Percentiles rank a stretch among this genome's conserved stretches.
These are phyloP conservation scores for Corythornis cristatus DNA, from an alignment of 2,113 vertebrate species.

Conservation along the genomic window DNA sequence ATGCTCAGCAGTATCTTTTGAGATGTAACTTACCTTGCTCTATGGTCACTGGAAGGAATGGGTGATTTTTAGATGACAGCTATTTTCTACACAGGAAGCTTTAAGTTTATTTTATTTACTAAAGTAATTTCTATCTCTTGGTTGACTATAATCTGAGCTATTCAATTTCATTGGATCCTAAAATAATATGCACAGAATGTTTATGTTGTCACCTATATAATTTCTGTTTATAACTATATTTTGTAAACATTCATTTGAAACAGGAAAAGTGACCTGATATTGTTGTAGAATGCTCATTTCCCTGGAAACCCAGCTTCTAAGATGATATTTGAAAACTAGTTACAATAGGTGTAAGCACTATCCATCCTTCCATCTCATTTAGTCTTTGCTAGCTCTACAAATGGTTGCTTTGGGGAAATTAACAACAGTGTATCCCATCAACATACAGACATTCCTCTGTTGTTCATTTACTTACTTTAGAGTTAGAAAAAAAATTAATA, in stretches of 20 bases:
- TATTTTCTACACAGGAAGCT: background rate
- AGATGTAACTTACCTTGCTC: background rate
- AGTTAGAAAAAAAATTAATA: constrained; percentile 55
- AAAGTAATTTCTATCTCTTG: background rate
- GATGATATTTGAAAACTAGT: constrained; percentile 47
- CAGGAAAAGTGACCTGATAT: background rate
- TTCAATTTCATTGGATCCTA: background rate
- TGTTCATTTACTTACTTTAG: constrained; percentile 57
- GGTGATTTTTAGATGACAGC: background rate
- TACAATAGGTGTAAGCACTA: constrained; percentile 55
- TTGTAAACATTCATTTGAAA: background rate
- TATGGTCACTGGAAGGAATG: background rate
- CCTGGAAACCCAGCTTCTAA: constrained; percentile 23
- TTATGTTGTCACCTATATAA: background rate
- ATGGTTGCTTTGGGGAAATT: constrained; percentile 62
- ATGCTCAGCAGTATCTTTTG: background rate
- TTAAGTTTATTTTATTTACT: background rate
- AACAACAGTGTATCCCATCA: constrained; percentile 37
- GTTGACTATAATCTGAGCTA: background rate
- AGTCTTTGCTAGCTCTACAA: constrained; percentile 25
- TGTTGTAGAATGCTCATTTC: background rate
- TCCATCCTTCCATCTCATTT: constrained; percentile 66
- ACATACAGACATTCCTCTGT: constrained; percentile 42
- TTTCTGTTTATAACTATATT: background rate
- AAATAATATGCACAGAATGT: background rate